Evolutionary conservation across 2,888 invertebrate genomes (phyloP).

Genomic region (Acleris laterana): DNA sequence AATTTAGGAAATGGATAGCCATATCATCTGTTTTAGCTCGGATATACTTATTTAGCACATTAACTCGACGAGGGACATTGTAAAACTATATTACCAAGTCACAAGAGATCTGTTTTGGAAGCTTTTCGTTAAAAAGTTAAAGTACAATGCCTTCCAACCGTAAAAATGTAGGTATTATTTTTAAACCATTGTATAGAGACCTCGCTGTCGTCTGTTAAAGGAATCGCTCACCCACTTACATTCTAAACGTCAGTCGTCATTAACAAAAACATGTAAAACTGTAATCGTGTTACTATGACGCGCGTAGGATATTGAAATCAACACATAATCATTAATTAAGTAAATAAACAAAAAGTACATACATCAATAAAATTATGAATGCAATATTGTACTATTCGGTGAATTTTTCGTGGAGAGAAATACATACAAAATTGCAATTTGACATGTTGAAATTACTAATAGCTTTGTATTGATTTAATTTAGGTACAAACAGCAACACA

Average conservation of each 20-base stretch:
- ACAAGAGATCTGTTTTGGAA: no score
- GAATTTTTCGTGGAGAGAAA: constrained; percentile 38
- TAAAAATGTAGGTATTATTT: no score
- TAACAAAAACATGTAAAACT: no score
- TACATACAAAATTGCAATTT: constrained; percentile 1
- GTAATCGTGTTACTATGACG: not conserved
- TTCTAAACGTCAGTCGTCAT: not conserved
- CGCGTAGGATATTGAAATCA: not conserved
- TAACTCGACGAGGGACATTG: no score
- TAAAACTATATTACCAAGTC: no score
- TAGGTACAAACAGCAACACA: no score
- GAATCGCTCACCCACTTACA: not conserved
- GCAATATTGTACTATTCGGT: constrained; percentile 70
- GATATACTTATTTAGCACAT: no score
- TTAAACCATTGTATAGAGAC: not conserved
- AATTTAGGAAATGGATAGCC: no score
- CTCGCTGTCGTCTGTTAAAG: not conserved
- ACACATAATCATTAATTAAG: constrained; percentile 22
- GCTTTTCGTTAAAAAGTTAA: no score
- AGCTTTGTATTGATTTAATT: not conserved
- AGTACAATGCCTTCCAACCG: no score
- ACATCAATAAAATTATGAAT: constrained; percentile 48
- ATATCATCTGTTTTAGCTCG: no score
- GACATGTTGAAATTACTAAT: not conserved
- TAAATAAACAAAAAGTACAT: constrained; percentile 22